Evolutionary conservation across 2,888 invertebrate species (phyloP), one percentile per base, ranked within the genome.

Genomic region (Listrodromus nycthemerus): DNA sequence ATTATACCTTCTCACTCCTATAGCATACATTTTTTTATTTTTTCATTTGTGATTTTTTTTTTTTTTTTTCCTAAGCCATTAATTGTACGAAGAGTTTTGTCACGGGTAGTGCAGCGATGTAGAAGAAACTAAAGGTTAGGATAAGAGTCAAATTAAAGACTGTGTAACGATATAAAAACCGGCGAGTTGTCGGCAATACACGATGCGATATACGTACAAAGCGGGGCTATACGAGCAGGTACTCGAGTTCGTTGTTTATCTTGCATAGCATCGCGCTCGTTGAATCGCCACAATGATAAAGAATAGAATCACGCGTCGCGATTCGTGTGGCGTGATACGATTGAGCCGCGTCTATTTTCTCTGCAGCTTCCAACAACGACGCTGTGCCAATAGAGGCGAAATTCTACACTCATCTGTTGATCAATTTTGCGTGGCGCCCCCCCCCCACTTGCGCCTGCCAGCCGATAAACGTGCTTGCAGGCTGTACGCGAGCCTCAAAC

Each of bases 401-500:
- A 55, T 55, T 55, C 24, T 10, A 24, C 13, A 55, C 55, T 55
- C 55, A 55, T 55, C 24, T 21, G 55, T 55, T 55, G 55, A 55
- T 55, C 24, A 24, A 55, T 55, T 21, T 55, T 55, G 24, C 21
- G 10, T 13, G 55, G 5, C 55, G 55, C 16, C 41, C 13, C 2
- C 41, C 3, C 55, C 24, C 8, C 55, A 24, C 3, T 24, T 55
- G 21, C 21, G 55, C 0, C 55, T 21, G 13, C 10, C 5, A 24
- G 3, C 8, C 24, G 55, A 8, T 21, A 2, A 24, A 55, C 55
- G 10, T 24, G 21, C 21, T 45, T 16, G 16, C 8, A 19, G 24
- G 13, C 13, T 24, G 10, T 24, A 55, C 21, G 24, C 24, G 41
- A 45, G 41, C 3, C 41, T 45, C 16, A 13, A 16, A 16, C 41